These are phyloP conservation scores for Macrotus californicus DNA, from an alignment of 2,113 vertebrate genomes.

Conservation along the genomic window DNA sequence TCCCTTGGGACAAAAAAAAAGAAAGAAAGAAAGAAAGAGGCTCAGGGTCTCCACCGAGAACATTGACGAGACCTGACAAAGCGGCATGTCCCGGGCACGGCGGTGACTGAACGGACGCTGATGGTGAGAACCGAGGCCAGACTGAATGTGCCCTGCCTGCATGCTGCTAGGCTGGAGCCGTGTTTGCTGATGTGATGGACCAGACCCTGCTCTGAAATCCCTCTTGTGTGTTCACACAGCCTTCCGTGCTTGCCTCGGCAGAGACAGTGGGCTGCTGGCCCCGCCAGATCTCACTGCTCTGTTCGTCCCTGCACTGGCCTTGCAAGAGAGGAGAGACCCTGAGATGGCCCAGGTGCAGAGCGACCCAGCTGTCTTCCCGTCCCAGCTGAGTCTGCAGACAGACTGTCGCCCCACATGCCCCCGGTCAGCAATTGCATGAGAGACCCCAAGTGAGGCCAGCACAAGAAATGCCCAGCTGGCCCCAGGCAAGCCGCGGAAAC, in stretches of 20 bases:
- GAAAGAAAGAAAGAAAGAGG: too few species aligned
- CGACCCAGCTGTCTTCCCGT: not conserved
- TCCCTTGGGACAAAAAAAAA: not conserved
- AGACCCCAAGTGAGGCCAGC: not conserved
- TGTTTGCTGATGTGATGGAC: not conserved
- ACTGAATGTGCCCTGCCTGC: accelerated
- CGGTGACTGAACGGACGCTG: not conserved
- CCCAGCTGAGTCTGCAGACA: not conserved
- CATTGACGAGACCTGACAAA: not conserved
- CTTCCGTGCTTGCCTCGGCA: not conserved
- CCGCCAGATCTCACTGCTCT: accelerated
- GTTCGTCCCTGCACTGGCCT: accelerated
- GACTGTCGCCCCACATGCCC: accelerated
- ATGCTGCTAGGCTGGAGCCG: too few species aligned
- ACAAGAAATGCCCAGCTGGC: not conserved
- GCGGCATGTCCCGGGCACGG: too few species aligned
- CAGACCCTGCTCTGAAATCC: accelerated
- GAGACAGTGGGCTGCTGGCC: not conserved
- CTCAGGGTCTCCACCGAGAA: not conserved
- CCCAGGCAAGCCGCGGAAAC: not conserved
- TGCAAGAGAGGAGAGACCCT: not conserved
- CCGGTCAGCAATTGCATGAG: not conserved
- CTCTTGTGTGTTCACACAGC: too few species aligned
- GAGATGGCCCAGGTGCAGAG: not conserved
- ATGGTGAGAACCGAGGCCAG: not conserved